Percentiles rank a stretch among this genome's conserved stretches.
Evolutionary conservation across 2,113 vertebrate species (phyloP).

Genomic region (Corythaixoides concolor): DNA sequence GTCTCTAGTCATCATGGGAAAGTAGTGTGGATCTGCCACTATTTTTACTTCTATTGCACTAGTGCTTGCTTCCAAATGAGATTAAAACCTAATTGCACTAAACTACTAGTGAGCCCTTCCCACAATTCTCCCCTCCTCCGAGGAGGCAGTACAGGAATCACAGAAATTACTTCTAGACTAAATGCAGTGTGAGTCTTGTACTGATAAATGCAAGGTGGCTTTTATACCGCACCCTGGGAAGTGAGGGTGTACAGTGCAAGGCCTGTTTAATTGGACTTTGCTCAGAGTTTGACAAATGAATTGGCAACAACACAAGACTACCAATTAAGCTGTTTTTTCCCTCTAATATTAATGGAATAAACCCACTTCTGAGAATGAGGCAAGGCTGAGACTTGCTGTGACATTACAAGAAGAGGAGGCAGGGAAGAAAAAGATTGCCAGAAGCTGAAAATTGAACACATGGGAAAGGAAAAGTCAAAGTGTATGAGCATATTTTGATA

Average conservation of each 20-base stretch:
- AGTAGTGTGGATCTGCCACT: neutral
- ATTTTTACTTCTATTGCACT: neutral
- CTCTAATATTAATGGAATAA: constrained; percentile 50
- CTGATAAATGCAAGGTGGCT: neutral
- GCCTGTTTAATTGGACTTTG: constrained; percentile 50
- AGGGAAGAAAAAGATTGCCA: constrained; percentile 32
- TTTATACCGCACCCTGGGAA: neutral
- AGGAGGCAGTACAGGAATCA: neutral
- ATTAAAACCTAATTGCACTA: neutral
- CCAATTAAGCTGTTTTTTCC: constrained; percentile 45
- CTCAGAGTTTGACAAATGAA: constrained; percentile 34
- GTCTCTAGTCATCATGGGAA: neutral
- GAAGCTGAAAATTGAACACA: constrained; percentile 55
- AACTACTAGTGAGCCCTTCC: neutral
- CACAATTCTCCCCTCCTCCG: neutral
- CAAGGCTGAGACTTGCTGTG: constrained; percentile 38
- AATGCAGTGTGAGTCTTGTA: neutral
- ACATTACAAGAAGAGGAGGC: constrained; percentile 34
- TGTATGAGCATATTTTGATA: constrained; percentile 59
- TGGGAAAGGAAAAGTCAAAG: constrained; percentile 53
- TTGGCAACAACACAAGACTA: neutral
- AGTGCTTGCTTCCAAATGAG: neutral
- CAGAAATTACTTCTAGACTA: neutral
- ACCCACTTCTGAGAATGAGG: constrained; percentile 36
- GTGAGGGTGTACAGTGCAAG: neutral